A percentile compares a stretch with the other conserved stretches of the same genome.
Conservation (phyloP, 2,888 invertebrate genomes). For the Chrysina gloriosa region DNA sequence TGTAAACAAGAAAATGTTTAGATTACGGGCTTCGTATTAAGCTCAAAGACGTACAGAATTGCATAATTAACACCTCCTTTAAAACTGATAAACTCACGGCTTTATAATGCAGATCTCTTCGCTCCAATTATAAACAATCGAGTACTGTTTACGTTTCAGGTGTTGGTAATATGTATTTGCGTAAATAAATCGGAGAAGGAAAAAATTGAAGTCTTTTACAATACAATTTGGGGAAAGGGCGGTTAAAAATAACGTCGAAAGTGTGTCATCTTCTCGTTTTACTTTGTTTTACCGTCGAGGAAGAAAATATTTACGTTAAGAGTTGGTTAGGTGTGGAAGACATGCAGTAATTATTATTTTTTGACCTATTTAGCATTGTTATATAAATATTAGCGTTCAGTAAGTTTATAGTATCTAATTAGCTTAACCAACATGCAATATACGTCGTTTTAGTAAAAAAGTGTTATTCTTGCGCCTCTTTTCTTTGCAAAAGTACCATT, state of each 20-base stretch:
- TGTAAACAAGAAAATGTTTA: slow-evolving; percentile 1
- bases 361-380: too few species aligned
- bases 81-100: not conserved
- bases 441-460: too few species aligned
- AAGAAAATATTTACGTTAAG: too few species aligned
- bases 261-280: not conserved
- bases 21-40: not conserved
- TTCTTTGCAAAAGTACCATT: too few species aligned
- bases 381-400: too few species aligned
- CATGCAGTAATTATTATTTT: too few species aligned
- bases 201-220: not conserved
- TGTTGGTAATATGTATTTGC: not conserved
- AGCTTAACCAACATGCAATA: too few species aligned
- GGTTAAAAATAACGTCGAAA: not conserved
- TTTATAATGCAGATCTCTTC: not conserved
- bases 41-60: not conserved
- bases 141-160: not conserved
- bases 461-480: too few species aligned
- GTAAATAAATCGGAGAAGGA: not conserved
- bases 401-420: too few species aligned
- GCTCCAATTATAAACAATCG: not conserved
- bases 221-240: not conserved
- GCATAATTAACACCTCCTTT: not conserved
- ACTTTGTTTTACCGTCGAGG: too few species aligned
- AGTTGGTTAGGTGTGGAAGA: too few species aligned